Conservation (phyloP, 2,888 invertebrate genomes). For the Thereva nobilitata region DNA sequence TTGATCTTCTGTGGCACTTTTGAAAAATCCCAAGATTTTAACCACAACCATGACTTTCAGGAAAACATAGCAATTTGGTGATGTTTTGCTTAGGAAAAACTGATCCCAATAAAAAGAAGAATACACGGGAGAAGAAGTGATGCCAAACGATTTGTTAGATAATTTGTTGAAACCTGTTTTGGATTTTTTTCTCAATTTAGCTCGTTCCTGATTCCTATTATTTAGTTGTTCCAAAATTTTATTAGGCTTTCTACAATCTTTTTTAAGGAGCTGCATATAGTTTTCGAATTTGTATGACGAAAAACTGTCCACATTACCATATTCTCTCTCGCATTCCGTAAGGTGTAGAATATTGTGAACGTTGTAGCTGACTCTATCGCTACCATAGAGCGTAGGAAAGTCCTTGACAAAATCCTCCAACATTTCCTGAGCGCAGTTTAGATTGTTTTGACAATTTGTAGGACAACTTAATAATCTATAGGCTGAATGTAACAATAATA, state of each 20-base stretch:
- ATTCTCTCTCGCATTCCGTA: conserved; percentile 39
- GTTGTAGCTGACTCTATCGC: conserved; percentile 9
- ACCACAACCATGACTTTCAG: conserved; percentile 1
- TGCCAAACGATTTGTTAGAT: conserved; percentile 2
- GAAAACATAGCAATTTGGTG: not conserved
- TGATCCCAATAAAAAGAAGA: conserved; percentile 4
- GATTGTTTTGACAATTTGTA: conserved; percentile 7
- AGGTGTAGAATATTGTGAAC: conserved; percentile 39
- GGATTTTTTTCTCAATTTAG: not conserved
- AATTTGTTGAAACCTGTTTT: not conserved
- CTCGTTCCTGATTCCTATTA: conserved; percentile 6
- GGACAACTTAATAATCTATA: not conserved
- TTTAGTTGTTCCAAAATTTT: conserved; percentile 19
- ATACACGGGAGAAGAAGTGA: conserved; percentile 6
- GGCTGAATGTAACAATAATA: not conserved
- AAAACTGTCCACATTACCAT: conserved; percentile 42
- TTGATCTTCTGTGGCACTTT: not conserved
- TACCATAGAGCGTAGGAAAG: conserved; percentile 2
- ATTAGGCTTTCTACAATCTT: not conserved
- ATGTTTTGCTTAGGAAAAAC: not conserved
- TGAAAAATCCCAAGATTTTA: conserved; percentile 1
- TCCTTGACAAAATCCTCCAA: not conserved
- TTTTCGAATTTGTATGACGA: conserved; percentile 42
- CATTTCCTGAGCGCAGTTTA: conserved; percentile 5
- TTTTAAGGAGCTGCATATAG: conserved; percentile 28